phyloP scores from a whole-genome alignment of 2,888 invertebrate genomes.

The Erannis defoliaria region DNA sequence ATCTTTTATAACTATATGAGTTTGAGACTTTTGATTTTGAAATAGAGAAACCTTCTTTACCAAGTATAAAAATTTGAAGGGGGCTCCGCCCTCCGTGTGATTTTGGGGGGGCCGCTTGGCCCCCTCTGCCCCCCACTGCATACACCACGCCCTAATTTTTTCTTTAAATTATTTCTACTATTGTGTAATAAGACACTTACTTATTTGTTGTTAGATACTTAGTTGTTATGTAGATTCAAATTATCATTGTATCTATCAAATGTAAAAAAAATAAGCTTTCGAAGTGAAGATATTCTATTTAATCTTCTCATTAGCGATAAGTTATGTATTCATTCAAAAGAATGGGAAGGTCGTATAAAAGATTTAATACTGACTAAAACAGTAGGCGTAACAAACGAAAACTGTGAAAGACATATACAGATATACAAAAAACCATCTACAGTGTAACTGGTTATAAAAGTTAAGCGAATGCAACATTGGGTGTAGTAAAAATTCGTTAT shows the following conservation, averaged over 20 bases:
- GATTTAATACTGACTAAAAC: conserved; percentile 2
- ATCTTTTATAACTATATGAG: neutral
- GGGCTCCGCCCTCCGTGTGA: too few species aligned
- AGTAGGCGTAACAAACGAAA: conserved; percentile 7
- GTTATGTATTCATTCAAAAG: neutral
- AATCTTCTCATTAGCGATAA: too few species aligned
- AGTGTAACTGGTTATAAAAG: conserved; percentile 17
- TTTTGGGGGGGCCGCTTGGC: too few species aligned
- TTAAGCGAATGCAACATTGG: conserved; percentile 22
- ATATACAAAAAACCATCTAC: neutral
- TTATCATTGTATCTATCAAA: neutral
- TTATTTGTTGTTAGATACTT: too few species aligned
- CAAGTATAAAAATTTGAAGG: too few species aligned
- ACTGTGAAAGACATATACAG: neutral
- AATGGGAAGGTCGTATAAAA: neutral
- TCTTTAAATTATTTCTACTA: too few species aligned
- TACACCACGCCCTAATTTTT: too few species aligned
- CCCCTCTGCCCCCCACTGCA: too few species aligned
- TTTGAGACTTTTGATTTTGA: neutral
- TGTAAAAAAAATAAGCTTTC: too few species aligned
- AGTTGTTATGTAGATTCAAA: neutral
- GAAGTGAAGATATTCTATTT: too few species aligned
- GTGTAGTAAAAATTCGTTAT: conserved; percentile 12
- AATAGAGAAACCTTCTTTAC: neutral
- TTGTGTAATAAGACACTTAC: too few species aligned